These are phyloP conservation scores for Bos taurus DNA, from an alignment of 2,113 vertebrate genomes.

Conservation along the genomic window ARS-UCD2.0 NC_037334.1:55594501-55595000, in stretches of 20 bases:
- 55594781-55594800: neutral
- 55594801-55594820: neutral
- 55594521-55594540: neutral
- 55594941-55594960: neutral
- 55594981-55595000: neutral
- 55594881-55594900: neutral
- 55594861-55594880: neutral
- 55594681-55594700: neutral
- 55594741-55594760: neutral
- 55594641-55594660: neutral
- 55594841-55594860: accelerated
- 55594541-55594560: neutral
- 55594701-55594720: neutral
- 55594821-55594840: neutral
- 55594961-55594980: neutral
- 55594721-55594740: neutral
- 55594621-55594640: neutral
- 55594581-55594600: neutral
- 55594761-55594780: neutral
- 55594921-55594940: neutral
- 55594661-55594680: neutral
- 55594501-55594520: neutral
- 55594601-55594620: neutral
- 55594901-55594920: neutral
- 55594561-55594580: neutral